Evolutionary conservation across 2,797 vertebrate genomes (phyloP).

Genomic region (Todus mexicanus): DNA sequence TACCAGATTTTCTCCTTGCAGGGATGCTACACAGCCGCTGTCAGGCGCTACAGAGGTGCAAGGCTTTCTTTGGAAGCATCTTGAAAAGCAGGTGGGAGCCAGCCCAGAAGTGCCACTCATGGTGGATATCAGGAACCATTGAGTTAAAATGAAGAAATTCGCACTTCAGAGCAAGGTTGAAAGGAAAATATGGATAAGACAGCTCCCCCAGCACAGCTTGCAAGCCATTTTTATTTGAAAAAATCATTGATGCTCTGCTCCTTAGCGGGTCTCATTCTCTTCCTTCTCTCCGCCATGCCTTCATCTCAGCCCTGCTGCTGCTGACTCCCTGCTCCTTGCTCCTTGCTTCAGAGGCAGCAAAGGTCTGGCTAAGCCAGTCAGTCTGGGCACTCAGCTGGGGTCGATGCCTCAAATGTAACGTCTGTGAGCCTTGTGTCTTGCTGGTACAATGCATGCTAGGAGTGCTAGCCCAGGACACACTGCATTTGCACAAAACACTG

Average conservation of each 20-base stretch:
- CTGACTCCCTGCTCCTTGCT: neutral
- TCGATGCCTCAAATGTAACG: neutral
- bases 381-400: neutral
- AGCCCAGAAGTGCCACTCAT: neutral
- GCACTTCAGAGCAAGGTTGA: neutral
- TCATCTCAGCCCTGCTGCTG: neutral
- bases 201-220: neutral
- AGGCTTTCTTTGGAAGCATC: neutral
- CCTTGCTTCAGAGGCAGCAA: neutral
- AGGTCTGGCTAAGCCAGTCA: neutral
- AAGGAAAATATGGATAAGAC: neutral
- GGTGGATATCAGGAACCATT: neutral
- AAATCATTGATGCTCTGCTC: neutral
- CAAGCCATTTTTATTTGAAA: neutral
- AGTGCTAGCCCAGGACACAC: neutral
- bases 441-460: fast-evolving
- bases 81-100: neutral
- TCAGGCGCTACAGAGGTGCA: neutral
- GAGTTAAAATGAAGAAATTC: neutral
- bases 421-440: fast-evolving
- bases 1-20: neutral
- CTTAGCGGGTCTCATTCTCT: neutral
- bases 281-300: neutral
- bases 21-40: neutral
- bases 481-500: neutral